Evolutionary conservation across 2,888 invertebrate species (phyloP), one percentile per base, ranked within the genome.

Genomic region (Agrotis puta): DNA sequence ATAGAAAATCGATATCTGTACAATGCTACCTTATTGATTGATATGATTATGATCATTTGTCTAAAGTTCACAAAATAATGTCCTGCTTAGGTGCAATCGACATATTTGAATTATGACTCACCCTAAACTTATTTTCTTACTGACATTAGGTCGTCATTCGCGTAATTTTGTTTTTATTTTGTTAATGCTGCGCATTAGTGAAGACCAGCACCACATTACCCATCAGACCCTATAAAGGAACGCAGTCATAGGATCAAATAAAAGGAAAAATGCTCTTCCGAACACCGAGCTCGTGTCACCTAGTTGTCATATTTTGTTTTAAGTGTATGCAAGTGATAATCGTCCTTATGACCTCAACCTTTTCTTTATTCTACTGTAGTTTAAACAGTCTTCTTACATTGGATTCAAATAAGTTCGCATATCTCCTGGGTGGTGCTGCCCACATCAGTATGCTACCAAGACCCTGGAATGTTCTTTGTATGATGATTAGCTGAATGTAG

Each of bases 401-500:
- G 50, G 27, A 33, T 63, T 79, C 47, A 58, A 57, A 78, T 48
- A 45, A 71, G 72, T 71, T 79, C 45, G 58, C 58, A 13, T 53
- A 22, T 57, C 63, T 64, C 33, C 39, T 58, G 53, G 61, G 64
- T 69, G 69, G 64, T 45, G 45, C 6, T 45, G 39, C 13, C 20
- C 33, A 62, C 76, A 77, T 77, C 69, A 69, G 62, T 68, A 80
- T 77, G 64, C 81, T 64, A 51, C 57, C 24, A 51, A 64, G 62
- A 20, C 57, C 3, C 27, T 62, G 77, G 77, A 81, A 77, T 77
- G 77, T 63, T 58, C 81, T 81, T 77, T 81, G 81, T 81, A 76
- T 77, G 77, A 77, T 76, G 81, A 81, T 77, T 69, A 76, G 69
- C 61, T 65, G 64, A 77, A 75, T 58, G 77, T 22, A 64, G 81